Conservation (phyloP, 2,113 vertebrate species). For the Cisticola juncidis region DNA sequence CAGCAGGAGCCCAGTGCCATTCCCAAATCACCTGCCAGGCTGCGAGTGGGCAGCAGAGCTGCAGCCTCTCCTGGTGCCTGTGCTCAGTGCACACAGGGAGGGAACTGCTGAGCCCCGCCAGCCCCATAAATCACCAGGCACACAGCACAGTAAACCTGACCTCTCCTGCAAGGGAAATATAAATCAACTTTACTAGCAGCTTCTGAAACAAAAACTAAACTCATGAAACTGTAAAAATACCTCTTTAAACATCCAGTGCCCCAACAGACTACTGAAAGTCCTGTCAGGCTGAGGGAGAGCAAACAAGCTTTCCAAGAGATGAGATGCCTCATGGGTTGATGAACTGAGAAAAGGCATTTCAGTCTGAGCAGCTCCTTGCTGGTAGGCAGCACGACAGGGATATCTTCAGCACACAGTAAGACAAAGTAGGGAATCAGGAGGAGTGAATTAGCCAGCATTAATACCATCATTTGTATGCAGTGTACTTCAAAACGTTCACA, state of each 20-base stretch:
- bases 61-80: not conserved
- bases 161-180: conserved; percentile 10
- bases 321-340: not conserved
- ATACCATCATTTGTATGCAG: conserved; percentile 17
- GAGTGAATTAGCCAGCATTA: not conserved
- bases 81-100: fast-evolving
- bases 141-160: not conserved
- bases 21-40: not conserved
- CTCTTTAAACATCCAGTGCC: conserved; percentile 34
- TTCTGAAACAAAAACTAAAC: conserved; percentile 45
- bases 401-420: conserved; percentile 9
- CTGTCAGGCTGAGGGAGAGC: not conserved
- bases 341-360: not conserved
- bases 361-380: not conserved
- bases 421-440: not conserved
- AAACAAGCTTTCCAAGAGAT: not conserved
- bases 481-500: not conserved
- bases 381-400: not conserved
- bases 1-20: not conserved
- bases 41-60: not conserved
- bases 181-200: conserved; percentile 52
- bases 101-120: fast-evolving
- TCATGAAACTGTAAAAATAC: conserved; percentile 6
- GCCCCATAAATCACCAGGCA: conserved; percentile 17
- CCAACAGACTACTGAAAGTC: not conserved